Evolutionary conservation across 2,888 invertebrate genomes (phyloP), one percentile per base, ranked within the genome.

Genomic region (Ochropleura leucogaster): DNA sequence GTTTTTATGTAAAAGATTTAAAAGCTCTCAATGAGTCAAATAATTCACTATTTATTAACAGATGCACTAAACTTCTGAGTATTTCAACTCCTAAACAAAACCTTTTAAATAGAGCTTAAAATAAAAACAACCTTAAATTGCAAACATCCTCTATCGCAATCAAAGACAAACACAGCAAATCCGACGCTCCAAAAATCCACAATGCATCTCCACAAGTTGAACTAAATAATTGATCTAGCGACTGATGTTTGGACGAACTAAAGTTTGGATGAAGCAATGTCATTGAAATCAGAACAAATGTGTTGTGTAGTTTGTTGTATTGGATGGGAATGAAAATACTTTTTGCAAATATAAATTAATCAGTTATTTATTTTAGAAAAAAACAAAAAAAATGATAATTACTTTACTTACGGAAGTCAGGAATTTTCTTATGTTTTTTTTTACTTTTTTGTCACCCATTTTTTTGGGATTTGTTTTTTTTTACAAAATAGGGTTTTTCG

Each of bases 211-310:
- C 40, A 42, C 42, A 74, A 65, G 8, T 81, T 18, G 40, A 18
- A 62, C 78, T 68, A 70, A 73, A 77, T 73, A 78, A 82, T 82
- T 62, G 68, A 73, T 68, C 68, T 72, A 42, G 8, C n/a, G 8
- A 46, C 62, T 46, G 62, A 46, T 59, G 46, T 18, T 20, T 16
- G 51, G n/a, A 60, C 14, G 12, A 14, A 12, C 20, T 42, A 30
- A 72, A 82, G 44, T 76, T 60, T 3, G 47, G 18, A 40, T 42
- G 14, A 42, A 62, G 46, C 30, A 44, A 46, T 66, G 49, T 63
- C 62, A 68, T 65, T 57, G 68, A 67, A 73, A 82, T 71, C 51
- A 30, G n/a, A 77, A 82, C 71, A 73, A 82, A 65, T 74, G 68
- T 30, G 4, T 9, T 68, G 10, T 16, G 0, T 30, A 60, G 46